Conservation (phyloP, 2,888 invertebrate genomes). For the Clunio marinus region DNA sequence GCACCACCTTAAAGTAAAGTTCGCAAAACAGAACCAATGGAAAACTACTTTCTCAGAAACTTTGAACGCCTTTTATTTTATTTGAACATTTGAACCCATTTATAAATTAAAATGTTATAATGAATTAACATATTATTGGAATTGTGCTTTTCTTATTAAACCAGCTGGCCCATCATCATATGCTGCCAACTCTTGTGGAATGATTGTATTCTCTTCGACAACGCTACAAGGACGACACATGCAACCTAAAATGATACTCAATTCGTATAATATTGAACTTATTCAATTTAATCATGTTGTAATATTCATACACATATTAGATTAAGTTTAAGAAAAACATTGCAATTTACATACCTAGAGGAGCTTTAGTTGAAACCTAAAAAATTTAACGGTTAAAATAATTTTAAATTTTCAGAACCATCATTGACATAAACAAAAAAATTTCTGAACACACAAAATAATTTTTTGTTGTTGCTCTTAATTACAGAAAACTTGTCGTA, state of each 20-base stretch:
- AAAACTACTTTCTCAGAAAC: no score
- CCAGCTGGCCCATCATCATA: conserved; percentile 32
- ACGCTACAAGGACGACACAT: conserved; percentile 92
- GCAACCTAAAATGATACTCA: conserved; percentile 62
- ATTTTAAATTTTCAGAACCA: background rate
- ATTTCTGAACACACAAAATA: background rate
- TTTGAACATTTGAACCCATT: background rate
- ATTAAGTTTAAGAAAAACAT: no score
- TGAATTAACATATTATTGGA: background rate
- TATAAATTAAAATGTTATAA: background rate
- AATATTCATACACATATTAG: background rate
- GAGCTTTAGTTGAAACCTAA: conserved; percentile 4
- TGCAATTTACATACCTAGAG: background rate
- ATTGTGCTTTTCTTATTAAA: conserved; percentile 6
- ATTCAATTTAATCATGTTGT: background rate
- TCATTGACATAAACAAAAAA: background rate
- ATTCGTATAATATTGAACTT: background rate
- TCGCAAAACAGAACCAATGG: no score
- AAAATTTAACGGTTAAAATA: conserved; percentile 3
- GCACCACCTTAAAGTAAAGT: no score
- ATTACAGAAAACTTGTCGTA: no score
- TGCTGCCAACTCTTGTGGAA: conserved; percentile 83
- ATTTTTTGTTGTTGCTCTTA: no score
- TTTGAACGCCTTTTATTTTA: no score
- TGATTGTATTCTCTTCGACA: conserved; percentile 79